Evolutionary conservation across 2,888 invertebrate genomes (phyloP), one percentile per base, ranked within the genome.

Genomic region (Pseudococcus viburni): DNA sequence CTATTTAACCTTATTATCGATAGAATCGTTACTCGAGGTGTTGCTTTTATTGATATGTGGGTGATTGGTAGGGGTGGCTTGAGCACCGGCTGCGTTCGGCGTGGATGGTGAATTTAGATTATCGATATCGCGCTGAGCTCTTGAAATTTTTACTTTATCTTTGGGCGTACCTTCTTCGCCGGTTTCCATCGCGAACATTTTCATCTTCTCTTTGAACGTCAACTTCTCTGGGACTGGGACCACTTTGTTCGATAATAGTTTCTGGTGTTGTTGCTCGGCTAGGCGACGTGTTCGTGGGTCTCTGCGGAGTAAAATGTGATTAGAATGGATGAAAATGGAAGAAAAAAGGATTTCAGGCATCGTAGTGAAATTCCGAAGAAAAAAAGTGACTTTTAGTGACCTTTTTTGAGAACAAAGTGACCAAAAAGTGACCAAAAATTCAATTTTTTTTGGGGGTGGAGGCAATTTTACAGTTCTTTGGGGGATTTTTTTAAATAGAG

Each of bases 201-300:
- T 98, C 98, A 99, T 99, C 93, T 99, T 99, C 92, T 99, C 99
- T 92, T 98, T 96, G 93, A 99, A 99, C 89, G 97, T 97, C 89
- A 99, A 94, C 91, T 98, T 97, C 91, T 99, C 98, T 89, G 95
- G 94, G 19, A 90, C 90, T 77, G 90, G 89, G 8, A 90, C 90
- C 88, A 91, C 90, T 90, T 91, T 90, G 88, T 95, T 94, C 90
- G 93, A 92, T 90, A 93, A 93, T 89, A 93, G 94, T 90, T 94
- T 94, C 90, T 94, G 94, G 77, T 86, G 73, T 90, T 95, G 94
- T 91, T 95, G 94, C 92, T 97, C 96, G 2, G 96, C 97, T 90
- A 98, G 93, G n/a, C 97, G 95, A 89, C 96, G 94, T 90, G 95
- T 94, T 90, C 98, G 94, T 15, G 98, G 99, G 93, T 99, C 99